These are phyloP conservation scores for Fulmarus glacialis DNA, from an alignment of 2,113 vertebrate species.

Conservation along the genomic window DNA sequence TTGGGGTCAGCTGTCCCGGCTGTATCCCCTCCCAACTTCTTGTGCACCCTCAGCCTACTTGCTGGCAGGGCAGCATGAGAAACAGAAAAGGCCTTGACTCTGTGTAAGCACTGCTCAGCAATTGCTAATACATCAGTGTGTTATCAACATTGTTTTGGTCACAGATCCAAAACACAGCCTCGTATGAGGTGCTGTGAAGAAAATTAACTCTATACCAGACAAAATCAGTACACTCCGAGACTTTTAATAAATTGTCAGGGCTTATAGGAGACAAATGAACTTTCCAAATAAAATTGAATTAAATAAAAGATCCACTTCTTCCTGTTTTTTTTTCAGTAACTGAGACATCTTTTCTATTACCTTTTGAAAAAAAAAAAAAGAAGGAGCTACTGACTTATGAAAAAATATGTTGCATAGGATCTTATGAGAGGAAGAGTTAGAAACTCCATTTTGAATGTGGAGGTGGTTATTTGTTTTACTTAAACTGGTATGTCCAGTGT, in stretches of 20 bases:
- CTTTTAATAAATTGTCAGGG: not conserved
- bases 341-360: not conserved
- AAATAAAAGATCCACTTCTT: not conserved
- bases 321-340: not conserved
- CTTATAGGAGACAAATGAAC: not conserved
- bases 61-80: not conserved
- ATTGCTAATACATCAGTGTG: not conserved
- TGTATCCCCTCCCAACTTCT: not conserved
- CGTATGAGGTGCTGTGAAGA: not conserved
- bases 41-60: not conserved
- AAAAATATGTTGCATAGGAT: not conserved
- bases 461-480: not conserved
- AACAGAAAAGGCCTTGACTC: not conserved
- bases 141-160: not conserved
- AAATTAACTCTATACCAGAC: not conserved
- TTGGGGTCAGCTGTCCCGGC: not conserved
- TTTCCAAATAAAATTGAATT: not conserved
- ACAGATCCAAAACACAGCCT: not conserved
- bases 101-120: not conserved
- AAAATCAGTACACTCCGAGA: not conserved
- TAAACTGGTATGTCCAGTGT: not conserved
- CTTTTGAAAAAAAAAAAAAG: not conserved
- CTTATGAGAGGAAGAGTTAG: not conserved
- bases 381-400: not conserved
- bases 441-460: not conserved